A percentile compares a stretch with the other conserved stretches of the same genome.
Evolutionary conservation across 92 coral and sea anemone genomes (phyloP).

Genomic region (Porites cylindrica): DNA sequence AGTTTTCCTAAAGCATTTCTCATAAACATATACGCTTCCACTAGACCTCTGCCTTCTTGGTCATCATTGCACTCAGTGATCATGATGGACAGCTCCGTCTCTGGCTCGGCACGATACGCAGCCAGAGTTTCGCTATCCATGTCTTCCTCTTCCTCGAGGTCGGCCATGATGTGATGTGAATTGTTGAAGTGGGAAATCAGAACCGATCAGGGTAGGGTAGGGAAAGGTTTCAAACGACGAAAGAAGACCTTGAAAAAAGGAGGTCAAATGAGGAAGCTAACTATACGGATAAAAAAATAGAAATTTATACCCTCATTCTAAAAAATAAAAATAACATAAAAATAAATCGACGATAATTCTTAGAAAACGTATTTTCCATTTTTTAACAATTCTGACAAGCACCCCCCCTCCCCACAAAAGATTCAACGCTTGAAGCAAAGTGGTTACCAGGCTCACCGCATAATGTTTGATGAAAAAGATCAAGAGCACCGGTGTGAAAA

Average conservation of each 20-base stretch:
- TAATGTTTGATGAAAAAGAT: too few species aligned
- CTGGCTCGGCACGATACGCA: conserved; percentile 36
- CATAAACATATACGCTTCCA: conserved; percentile 34
- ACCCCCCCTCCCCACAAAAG: neutral
- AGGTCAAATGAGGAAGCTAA: too few species aligned
- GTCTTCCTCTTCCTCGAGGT: conserved; percentile 2
- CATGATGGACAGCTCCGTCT: conserved; percentile 42
- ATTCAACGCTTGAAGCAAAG: neutral
- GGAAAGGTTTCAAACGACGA: neutral
- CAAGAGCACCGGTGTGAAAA: neutral
- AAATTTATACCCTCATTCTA: neutral
- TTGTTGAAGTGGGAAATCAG: neutral
- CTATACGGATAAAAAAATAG: neutral
- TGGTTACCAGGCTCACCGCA: neutral
- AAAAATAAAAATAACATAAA: neutral
- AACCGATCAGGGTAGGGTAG: neutral
- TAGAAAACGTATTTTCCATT: neutral
- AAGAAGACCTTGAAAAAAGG: too few species aligned
- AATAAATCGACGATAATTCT: neutral
- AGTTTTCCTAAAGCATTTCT: conserved; percentile 38
- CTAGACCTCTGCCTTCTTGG: conserved; percentile 14
- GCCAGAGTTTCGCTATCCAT: conserved; percentile 8
- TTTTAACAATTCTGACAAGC: neutral
- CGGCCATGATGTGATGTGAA: neutral
- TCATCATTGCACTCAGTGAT: conserved; percentile 38